These are phyloP conservation scores for Cheilosia soror DNA, from an alignment of 2,888 invertebrate species.

Conservation along the genomic window DNA sequence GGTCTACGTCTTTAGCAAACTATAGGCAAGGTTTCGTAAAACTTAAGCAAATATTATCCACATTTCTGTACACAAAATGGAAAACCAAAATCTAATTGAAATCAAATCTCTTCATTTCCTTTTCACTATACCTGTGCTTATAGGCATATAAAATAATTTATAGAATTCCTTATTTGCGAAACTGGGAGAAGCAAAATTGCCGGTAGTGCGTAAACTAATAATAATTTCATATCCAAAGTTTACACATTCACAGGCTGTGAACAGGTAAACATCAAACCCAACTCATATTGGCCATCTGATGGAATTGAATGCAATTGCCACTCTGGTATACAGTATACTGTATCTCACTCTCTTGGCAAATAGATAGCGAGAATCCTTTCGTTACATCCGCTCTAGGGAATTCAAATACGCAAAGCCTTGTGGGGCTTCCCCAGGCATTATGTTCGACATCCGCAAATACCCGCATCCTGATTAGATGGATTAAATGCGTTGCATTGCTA, in stretches of 20 bases:
- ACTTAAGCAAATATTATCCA: neutral
- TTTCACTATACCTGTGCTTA: neutral
- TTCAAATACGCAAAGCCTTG: constrained; percentile 62
- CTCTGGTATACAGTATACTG: neutral
- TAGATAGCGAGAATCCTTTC: constrained; percentile 57
- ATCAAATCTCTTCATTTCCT: constrained; percentile 16
- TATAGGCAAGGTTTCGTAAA: too few relatives aligned
- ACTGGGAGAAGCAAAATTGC: constrained; percentile 44
- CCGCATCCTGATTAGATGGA: constrained; percentile 74
- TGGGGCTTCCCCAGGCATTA: constrained; percentile 61
- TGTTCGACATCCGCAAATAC: constrained; percentile 68
- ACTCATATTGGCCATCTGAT: constrained; percentile 24
- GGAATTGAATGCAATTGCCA: constrained; percentile 51
- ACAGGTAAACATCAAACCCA: constrained; percentile 44
- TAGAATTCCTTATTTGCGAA: constrained; percentile 49
- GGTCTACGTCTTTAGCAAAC: too few relatives aligned
- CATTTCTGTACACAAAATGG: neutral
- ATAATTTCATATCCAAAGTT: constrained; percentile 60
- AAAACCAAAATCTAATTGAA: constrained; percentile 38
- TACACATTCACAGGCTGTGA: constrained; percentile 47
- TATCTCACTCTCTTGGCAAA: constrained; percentile 56
- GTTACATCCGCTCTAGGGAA: constrained; percentile 45
- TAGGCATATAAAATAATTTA: constrained; percentile 15
- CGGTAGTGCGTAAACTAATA: constrained; percentile 58
- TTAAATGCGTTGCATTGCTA: constrained; percentile 68